Base-by-base conservation (phyloP, 2,888 invertebrate genomes). In the Heliothis peltigera region DNA sequence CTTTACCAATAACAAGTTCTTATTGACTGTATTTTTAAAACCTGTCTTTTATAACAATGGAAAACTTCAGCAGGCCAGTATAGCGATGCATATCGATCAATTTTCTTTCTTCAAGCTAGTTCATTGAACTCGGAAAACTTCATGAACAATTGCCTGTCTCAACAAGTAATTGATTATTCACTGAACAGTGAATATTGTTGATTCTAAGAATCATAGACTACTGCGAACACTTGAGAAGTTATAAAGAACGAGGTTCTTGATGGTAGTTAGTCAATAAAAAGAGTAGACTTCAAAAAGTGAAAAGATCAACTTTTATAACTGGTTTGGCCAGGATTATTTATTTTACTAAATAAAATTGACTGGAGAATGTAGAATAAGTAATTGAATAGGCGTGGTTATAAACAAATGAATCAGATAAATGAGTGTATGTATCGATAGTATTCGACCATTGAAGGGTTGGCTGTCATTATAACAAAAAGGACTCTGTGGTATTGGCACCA, bases 141-240 rank as follows among this genome's bases (percentile, higher is more conserved):
- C 39, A 8, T 55, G 55, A 21, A 17, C 18, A 8, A 39, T 28
- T 18, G 28, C 15, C 5, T 7, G n/a, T 28, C 6, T 32, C 42
- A 18, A 42, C 39, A 18, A 25, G 21, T 25, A 25, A 15, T 42
- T 4, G 6, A 25, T 69, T 61, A 70, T 47, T 70, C 61, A 48
- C 4, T 22, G 18, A 52, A 42, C 17, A 25, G 47, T 52, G 32
- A 60, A 21, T 49, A 22, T 17, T 17, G 56, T 18, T 19, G 32
- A 46, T 51, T 46, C 18, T 17, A 47, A 19, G 52, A 47, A 0
- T 25, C 1, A 17, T 25, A 6, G 6, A n/a, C 28, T 52, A 42
- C 42, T 52, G 25, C 0, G 8, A 17, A 48, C n/a, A 4, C 15
- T 15, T 28, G 4, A 10, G 35, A 25, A 19, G 15, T n/a, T 39